A percentile compares a stretch with the other conserved stretches of the same genome.
phyloP scores from a whole-genome alignment of 2,113 vertebrate genomes.

The Scophthalmus maximus region DNA sequence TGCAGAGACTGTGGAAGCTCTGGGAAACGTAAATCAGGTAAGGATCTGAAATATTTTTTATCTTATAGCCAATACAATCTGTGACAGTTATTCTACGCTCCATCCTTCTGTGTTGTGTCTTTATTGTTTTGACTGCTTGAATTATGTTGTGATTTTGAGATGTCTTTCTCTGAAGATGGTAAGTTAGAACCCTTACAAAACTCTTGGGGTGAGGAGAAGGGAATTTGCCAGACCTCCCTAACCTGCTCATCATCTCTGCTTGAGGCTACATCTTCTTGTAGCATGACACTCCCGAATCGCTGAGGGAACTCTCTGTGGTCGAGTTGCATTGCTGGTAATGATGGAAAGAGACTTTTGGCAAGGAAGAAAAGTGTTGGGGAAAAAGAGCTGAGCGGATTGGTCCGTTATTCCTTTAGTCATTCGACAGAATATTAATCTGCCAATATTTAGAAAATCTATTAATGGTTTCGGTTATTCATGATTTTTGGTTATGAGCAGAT shows the following conservation, averaged over 20 bases:
- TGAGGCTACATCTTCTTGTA: neutral
- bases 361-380: too few species aligned
- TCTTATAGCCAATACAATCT: neutral
- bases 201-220: neutral
- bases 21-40: constrained; percentile 94
- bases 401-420: neutral
- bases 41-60: constrained; percentile 55
- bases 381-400: too few species aligned
- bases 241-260: neutral
- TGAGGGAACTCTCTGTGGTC: neutral
- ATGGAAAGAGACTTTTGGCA: neutral
- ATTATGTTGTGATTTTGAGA: neutral
- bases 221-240: neutral
- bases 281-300: neutral
- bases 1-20: constrained; percentile 90
- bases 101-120: neutral
- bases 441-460: neutral
- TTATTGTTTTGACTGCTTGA: neutral
- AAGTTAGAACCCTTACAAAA: neutral
- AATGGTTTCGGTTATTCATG: neutral
- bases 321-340: neutral
- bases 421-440: neutral
- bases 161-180: neutral
- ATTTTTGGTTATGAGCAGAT: too few species aligned
- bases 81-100: neutral